These are phyloP conservation scores for Hyles lineata DNA, from an alignment of 2,888 invertebrate genomes.

Conservation along the genomic window DNA sequence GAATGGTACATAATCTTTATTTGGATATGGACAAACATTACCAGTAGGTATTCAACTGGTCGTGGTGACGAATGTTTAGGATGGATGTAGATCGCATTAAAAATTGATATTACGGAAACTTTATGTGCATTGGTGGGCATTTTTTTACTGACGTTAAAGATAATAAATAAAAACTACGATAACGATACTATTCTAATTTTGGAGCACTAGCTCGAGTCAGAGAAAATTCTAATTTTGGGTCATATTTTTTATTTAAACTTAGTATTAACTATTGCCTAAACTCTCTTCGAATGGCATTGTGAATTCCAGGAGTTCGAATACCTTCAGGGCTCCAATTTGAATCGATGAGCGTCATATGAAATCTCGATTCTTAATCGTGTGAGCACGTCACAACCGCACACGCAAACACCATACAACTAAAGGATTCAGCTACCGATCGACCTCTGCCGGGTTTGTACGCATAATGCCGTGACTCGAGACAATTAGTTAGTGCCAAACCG, in stretches of 20 bases:
- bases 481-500: constrained; percentile 52
- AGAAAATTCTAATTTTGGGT: too few relatives aligned
- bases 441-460: constrained; percentile 61
- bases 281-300: not conserved
- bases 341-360: not conserved
- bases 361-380: constrained; percentile 9
- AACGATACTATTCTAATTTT: too few relatives aligned
- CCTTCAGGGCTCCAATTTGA: not conserved
- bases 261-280: not conserved
- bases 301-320: not conserved
- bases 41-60: not conserved
- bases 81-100: too few relatives aligned
- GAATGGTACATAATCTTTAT: not conserved
- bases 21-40: not conserved
- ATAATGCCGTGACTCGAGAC: constrained; percentile 62
- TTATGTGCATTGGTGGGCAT: too few relatives aligned
- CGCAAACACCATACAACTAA: constrained; percentile 56
- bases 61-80: too few relatives aligned
- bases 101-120: too few relatives aligned
- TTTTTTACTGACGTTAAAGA: too few relatives aligned
- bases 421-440: constrained; percentile 55
- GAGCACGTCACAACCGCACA: constrained; percentile 45
- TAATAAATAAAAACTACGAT: too few relatives aligned
- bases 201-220: too few relatives aligned
- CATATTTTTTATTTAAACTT: not conserved